Percentiles rank a stretch among this genome's conserved stretches.
phyloP scores from a whole-genome alignment of 2,888 invertebrate species.

The Rotaria magnacalcarata region DNA sequence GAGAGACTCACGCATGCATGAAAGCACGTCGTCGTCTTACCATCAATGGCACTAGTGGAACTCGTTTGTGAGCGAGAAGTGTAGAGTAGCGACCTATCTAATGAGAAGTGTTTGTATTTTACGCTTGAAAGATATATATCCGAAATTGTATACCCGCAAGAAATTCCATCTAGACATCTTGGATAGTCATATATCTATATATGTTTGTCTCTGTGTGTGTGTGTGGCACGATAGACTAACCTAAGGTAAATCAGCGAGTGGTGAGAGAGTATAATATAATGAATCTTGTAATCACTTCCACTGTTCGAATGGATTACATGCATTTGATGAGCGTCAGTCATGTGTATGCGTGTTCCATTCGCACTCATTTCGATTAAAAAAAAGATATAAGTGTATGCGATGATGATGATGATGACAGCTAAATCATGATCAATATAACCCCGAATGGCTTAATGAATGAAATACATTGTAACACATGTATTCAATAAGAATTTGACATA shows the following conservation, averaged over 20 bases:
- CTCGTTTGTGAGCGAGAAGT: not conserved
- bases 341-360: not conserved
- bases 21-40: constrained; percentile 27
- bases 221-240: not conserved
- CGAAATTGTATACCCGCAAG: not conserved
- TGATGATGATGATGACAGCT: not conserved
- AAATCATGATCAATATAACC: not conserved
- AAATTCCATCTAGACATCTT: not conserved
- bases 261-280: not conserved
- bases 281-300: not conserved
- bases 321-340: not conserved
- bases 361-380: not conserved
- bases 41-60: constrained; percentile 17
- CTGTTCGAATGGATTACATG: not conserved
- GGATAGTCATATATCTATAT: not conserved
- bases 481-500: not conserved
- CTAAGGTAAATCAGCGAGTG: not conserved
- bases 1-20: constrained; percentile 18
- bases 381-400: not conserved
- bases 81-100: not conserved
- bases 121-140: not conserved
- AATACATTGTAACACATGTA: not conserved
- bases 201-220: not conserved
- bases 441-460: constrained; percentile 4
- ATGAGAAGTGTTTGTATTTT: constrained; percentile 10